These are phyloP conservation scores for Centropus unirufus DNA, from an alignment of 2,113 vertebrate species.

Conservation along the genomic window DNA sequence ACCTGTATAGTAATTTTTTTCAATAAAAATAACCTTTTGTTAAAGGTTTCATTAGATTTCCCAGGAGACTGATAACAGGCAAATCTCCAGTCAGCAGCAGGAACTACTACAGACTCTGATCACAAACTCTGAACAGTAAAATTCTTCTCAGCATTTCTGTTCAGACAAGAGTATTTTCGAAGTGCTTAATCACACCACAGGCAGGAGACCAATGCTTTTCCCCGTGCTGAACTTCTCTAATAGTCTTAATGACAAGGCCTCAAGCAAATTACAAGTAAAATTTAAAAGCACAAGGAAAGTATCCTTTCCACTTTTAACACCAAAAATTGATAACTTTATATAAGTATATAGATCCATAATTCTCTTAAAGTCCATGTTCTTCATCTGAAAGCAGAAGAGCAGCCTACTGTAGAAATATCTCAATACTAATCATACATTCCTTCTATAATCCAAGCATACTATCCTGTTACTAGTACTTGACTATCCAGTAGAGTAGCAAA, in stretches of 20 bases:
- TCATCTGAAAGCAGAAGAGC: neutral
- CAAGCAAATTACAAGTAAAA: slow-evolving; percentile 14
- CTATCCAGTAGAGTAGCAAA: neutral
- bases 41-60: slow-evolving; percentile 31
- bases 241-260: neutral
- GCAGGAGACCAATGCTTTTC: neutral
- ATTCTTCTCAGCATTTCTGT: neutral
- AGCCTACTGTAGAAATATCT: neutral
- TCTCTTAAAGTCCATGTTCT: neutral
- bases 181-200: neutral
- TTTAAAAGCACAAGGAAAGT: neutral
- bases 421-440: neutral
- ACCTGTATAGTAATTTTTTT: neutral
- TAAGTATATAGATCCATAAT: neutral
- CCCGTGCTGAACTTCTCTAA: neutral
- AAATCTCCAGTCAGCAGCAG: slow-evolving; percentile 8
- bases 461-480: neutral
- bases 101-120: slow-evolving; percentile 1
- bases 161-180: slow-evolving; percentile 1
- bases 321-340: neutral
- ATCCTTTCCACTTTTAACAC: neutral
- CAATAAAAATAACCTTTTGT: slow-evolving; percentile 53
- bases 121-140: neutral
- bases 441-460: neutral
- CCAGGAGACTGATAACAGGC: slow-evolving; percentile 26